phyloP scores from a whole-genome alignment of 2,113 vertebrate species.

The Acanthisitta chloris region DNA sequence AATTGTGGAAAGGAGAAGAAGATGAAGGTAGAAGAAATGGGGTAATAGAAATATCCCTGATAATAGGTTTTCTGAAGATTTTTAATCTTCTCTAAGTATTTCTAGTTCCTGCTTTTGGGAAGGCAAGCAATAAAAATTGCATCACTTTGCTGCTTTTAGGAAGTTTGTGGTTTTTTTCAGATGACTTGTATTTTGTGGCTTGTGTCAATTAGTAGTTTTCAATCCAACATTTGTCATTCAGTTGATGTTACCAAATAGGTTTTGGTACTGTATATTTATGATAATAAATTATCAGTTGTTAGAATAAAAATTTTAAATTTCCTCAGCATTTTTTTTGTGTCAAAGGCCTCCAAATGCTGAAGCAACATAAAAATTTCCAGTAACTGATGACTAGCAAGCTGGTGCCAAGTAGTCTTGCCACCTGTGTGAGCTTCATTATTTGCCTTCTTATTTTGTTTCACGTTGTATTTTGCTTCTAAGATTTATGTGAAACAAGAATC shows the following conservation, averaged over 20 bases:
- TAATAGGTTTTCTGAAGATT: background rate
- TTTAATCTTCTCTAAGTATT: background rate
- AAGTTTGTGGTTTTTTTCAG: background rate
- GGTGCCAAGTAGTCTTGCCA: background rate
- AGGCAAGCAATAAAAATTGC: background rate
- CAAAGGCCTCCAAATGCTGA: background rate
- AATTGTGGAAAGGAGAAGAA: background rate
- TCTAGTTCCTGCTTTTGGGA: background rate
- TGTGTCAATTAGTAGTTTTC: background rate
- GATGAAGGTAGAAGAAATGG: background rate
- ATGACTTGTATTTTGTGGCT: background rate
- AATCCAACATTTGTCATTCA: background rate
- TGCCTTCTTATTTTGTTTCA: background rate
- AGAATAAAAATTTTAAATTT: background rate
- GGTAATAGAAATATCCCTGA: background rate
- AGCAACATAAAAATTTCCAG: background rate
- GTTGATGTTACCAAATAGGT: background rate
- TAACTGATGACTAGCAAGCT: background rate
- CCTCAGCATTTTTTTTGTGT: background rate
- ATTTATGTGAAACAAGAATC: background rate
- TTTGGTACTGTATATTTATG: background rate
- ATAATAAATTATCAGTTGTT: background rate
- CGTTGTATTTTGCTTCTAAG: background rate
- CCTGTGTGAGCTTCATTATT: background rate
- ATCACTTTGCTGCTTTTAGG: background rate